Base-by-base conservation (phyloP, 2,113 vertebrate species). In the Syngnathus floridae region DNA sequence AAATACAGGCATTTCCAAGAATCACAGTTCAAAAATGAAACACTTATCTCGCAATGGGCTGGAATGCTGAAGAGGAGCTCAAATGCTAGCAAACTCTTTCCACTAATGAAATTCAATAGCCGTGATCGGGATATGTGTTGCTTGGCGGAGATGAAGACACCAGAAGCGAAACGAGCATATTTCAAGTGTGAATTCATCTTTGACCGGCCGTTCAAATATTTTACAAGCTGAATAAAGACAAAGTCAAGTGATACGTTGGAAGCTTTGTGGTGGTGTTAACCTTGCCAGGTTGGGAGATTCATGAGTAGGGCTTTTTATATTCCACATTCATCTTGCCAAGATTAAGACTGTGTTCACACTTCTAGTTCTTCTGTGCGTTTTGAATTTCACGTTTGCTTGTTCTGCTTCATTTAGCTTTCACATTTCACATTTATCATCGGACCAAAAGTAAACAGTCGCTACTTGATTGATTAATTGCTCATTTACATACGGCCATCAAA, bases 1-100 rank as follows among this genome's bases (percentile, higher is more conserved):
- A 90, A 89, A 88, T 81, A 83, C 84, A 81, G 76, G 77, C 79
- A 83, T 51, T 88, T 90, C 87, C 85, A 89, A 90, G 87, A 91
- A 91, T 85, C 81, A 68, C 77, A 78, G 86, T 88, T 90, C 78
- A 87, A 84, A 87, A 84, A 88, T 80, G 77, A 87, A 81, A 85
- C 76, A 83, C 85, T 85, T 79, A 77, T 81, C 83, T 84, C 73
- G 72, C 72, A 78, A 76, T 67, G 66, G 71, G 75, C 65, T 66
- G 11, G 66, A 71, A 78, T 40, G 52, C 69, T 73, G 66, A 70
- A 76, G 68, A 64, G 65, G 64, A 74, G 73, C 54, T 67, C 36
- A 38, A 66, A 72, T 61, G 64, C 12, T 45, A 71, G 61, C 70
- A 71, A 67, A 71, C 38, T 36, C n/a, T 55, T 75, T 69, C 74